A percentile compares a stretch with the other conserved stretches of the same genome.
Evolutionary conservation across 2,888 invertebrate genomes (phyloP).

Genomic region (Ephialtes manifestator): DNA sequence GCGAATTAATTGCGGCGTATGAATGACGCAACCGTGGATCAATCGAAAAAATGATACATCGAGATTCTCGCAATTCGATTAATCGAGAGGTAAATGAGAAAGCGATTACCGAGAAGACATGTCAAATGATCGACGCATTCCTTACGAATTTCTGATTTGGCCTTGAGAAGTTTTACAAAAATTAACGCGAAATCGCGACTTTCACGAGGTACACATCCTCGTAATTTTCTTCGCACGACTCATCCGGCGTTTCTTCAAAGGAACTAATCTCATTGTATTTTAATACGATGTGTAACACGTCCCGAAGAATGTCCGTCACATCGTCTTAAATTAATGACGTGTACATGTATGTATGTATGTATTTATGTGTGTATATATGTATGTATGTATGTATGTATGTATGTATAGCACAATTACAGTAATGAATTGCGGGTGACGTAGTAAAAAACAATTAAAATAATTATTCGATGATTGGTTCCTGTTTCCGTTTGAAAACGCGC

Average conservation of each 20-base stretch:
- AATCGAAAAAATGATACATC: constrained; percentile 25
- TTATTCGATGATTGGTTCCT: constrained; percentile 32
- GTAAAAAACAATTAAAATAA: constrained; percentile 27
- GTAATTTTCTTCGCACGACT: not conserved
- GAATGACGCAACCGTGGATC: not conserved
- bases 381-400: not conserved
- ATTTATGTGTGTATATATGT: not conserved
- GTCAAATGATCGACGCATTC: not conserved
- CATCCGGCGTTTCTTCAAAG: not conserved
- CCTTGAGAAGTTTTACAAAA: not conserved
- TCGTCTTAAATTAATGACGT: not conserved
- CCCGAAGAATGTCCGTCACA: not conserved
- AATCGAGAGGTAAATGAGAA: constrained; percentile 21
- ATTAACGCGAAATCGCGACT: not conserved
- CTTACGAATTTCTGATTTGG: not conserved
- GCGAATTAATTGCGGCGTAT: not conserved
- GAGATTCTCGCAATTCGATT: constrained; percentile 28
- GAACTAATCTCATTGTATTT: not conserved
- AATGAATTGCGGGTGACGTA: not conserved
- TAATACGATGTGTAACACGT: not conserved
- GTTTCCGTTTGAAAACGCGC: not conserved
- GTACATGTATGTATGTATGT: not conserved
- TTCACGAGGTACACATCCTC: not conserved
- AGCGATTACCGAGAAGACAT: not conserved
- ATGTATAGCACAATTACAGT: not conserved